Evolutionary conservation across 35 echinoderm and acorn worm species (phyloP).

Genomic region (Hemicentrotus pulcherrimus): DNA sequence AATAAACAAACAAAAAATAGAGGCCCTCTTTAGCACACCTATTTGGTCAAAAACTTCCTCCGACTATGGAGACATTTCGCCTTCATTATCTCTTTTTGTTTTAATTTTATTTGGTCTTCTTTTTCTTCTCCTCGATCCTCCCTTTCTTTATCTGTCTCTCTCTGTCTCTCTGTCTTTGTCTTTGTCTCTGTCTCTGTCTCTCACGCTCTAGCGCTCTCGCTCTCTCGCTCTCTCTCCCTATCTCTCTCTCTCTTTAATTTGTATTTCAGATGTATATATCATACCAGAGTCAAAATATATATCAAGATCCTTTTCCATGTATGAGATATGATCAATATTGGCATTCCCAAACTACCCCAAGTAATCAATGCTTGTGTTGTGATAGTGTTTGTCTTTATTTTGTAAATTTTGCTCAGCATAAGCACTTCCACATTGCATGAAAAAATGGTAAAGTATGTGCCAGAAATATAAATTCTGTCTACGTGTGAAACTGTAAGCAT

Average conservation of each 20-base stretch:
- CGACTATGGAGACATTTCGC: neutral
- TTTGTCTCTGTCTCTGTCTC: too few species aligned
- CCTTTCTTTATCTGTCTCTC: too few species aligned
- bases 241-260: too few species aligned
- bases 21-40: too few species aligned
- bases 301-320: neutral
- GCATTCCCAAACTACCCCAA: neutral
- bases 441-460: neutral
- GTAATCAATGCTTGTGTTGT: neutral
- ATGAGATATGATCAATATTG: slow-evolving; percentile 4
- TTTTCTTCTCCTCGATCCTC: too few species aligned
- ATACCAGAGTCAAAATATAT: too few species aligned
- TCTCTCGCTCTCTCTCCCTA: too few species aligned
- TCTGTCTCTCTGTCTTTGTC: too few species aligned
- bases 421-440: neutral
- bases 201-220: too few species aligned
- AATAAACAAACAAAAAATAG: neutral
- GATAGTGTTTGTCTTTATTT: neutral
- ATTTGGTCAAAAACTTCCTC: neutral
- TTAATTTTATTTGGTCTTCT: neutral
- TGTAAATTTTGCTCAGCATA: too few species aligned
- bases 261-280: too few species aligned
- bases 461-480: neutral
- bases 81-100: neutral
- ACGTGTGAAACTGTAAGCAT: neutral